phyloP scores from a whole-genome alignment of 1,140 invertebrate species.

The Trichomalopsis sarcophagae region DNA sequence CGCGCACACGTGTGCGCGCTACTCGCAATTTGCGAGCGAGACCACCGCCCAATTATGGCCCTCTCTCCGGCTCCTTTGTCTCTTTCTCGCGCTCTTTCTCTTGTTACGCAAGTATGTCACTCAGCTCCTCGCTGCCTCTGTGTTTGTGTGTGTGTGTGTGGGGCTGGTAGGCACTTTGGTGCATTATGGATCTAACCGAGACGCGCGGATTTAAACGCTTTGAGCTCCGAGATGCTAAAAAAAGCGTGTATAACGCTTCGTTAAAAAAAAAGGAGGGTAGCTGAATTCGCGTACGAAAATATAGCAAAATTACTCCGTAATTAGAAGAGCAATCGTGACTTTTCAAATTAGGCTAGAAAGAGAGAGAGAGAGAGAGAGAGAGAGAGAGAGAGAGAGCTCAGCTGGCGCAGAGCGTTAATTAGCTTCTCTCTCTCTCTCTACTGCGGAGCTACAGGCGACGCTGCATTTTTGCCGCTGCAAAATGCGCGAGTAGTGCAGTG shows the following conservation, averaged over 20 bases:
- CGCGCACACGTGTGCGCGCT: not conserved
- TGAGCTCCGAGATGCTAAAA: too few relatives aligned
- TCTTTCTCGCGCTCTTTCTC: not conserved
- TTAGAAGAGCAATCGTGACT: conserved; percentile 21
- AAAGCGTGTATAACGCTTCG: too few relatives aligned
- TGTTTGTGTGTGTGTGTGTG: too few relatives aligned
- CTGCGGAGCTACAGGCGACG: too few relatives aligned
- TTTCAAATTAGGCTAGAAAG: conserved; percentile 15
- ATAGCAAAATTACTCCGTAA: not conserved
- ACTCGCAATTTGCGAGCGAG: not conserved
- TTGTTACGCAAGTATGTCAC: too few relatives aligned
- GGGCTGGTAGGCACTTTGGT: too few relatives aligned
- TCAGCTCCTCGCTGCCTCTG: not conserved
- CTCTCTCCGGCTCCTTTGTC: not conserved
- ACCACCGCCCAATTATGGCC: conserved; percentile 9
- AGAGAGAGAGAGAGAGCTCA: not conserved
- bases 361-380: not conserved
- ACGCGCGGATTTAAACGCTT: too few relatives aligned
- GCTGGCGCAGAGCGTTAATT: conserved; percentile 10
- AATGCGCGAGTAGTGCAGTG: not conserved
- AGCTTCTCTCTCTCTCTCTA: not conserved
- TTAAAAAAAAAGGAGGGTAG: not conserved
- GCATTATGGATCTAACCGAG: too few relatives aligned
- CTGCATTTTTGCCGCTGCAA: not conserved
- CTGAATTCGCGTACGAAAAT: not conserved